Conservation (phyloP, 2,113 vertebrate species). For the Prunella fulvescens region DNA sequence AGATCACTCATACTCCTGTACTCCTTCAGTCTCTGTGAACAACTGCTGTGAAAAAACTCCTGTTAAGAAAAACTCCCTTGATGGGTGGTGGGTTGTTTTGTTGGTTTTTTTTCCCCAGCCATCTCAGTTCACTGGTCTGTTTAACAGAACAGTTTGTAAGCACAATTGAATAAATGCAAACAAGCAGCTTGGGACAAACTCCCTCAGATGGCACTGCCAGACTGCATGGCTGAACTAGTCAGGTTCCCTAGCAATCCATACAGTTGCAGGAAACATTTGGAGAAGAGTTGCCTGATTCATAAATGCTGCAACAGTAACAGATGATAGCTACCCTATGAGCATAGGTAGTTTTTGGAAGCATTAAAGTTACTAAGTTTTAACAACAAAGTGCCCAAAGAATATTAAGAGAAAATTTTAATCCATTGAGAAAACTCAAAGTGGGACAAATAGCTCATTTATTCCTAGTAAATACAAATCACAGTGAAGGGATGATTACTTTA, state of each 20-base stretch:
- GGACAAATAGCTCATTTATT: not conserved
- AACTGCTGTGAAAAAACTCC: not conserved
- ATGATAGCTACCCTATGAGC: not conserved
- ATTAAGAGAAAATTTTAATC: not conserved
- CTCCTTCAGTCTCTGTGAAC: not conserved
- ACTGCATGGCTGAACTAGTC: not conserved
- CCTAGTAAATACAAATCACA: not conserved
- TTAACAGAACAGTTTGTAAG: not conserved
- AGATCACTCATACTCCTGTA: not conserved
- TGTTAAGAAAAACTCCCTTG: not conserved
- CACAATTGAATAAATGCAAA: not conserved
- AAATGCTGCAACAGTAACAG: not conserved
- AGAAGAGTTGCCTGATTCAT: not conserved
- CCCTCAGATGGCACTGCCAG: not conserved
- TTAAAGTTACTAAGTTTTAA: not conserved
- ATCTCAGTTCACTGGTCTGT: not conserved
- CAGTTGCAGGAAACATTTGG: not conserved
- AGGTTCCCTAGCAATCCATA: not conserved
- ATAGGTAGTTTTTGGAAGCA: not conserved
- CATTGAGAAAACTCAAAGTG: not conserved
- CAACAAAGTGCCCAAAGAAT: not conserved
- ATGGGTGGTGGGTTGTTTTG: not conserved
- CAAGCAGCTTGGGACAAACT: not conserved
- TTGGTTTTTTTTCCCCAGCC: not conserved
- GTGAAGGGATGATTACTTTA: not conserved